These are phyloP conservation scores for Callionymus lyra DNA, from an alignment of 2,113 vertebrate genomes.

Conservation along the genomic window DNA sequence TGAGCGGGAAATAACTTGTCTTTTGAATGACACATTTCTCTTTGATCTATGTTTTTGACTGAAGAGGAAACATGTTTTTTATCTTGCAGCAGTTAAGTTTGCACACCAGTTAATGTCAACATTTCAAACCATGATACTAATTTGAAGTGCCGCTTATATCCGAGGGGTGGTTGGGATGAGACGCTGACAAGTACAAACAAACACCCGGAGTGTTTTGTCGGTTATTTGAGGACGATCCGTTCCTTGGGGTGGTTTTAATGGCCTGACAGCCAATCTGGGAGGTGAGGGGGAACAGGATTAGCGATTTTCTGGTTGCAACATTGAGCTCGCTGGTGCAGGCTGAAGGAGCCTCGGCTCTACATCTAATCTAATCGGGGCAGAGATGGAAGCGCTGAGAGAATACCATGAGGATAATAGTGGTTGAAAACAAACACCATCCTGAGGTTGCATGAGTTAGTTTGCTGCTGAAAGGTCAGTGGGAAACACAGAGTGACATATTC, in stretches of 20 bases:
- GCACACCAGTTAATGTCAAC: too few relatives aligned
- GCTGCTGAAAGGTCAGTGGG: constrained; percentile 38
- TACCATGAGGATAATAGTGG: constrained; percentile 14
- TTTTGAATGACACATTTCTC: too few relatives aligned
- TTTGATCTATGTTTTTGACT: too few relatives aligned
- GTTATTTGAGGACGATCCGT: neutral
- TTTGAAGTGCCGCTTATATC: too few relatives aligned
- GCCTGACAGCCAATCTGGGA: constrained; percentile 17
- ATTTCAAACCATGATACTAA: too few relatives aligned
- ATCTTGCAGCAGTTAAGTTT: too few relatives aligned
- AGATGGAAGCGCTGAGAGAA: constrained; percentile 1
- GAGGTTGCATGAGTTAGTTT: constrained; percentile 20
- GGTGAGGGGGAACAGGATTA: constrained; percentile 33
- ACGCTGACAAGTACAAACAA: too few relatives aligned
- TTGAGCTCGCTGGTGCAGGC: constrained; percentile 11
- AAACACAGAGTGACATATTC: constrained; percentile 42
- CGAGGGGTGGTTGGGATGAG: too few relatives aligned
- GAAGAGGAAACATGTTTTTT: too few relatives aligned
- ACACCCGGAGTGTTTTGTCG: too few relatives aligned
- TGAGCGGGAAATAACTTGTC: too few relatives aligned
- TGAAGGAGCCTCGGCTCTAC: constrained; percentile 31
- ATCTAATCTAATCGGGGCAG: constrained; percentile 16
- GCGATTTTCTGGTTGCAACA: constrained; percentile 25
- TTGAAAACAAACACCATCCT: constrained; percentile 8
- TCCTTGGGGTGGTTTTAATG: constrained; percentile 25